Percentiles rank a stretch among this genome's conserved stretches.
phyloP scores from a whole-genome alignment of 2,888 invertebrate genomes.

The Eugnorisma glareosa region DNA sequence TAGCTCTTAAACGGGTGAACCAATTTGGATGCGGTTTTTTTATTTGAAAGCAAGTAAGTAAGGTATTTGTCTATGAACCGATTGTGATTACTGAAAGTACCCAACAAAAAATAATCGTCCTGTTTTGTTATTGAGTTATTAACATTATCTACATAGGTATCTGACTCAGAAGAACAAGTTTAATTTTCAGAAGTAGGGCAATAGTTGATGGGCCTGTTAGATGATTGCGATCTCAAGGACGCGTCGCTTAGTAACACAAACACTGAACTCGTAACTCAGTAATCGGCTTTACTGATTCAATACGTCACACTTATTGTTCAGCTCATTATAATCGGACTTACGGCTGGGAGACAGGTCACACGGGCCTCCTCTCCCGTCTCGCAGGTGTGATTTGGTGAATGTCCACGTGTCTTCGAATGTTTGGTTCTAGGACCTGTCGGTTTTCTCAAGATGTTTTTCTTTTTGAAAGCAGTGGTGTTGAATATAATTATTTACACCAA shows the following conservation, averaged over 20 bases:
- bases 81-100: not conserved
- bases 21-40: too few species aligned
- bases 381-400: not conserved
- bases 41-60: too few species aligned
- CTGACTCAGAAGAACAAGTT: not conserved
- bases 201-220: not conserved
- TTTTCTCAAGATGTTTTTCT: not conserved
- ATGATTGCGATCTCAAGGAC: not conserved
- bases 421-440: not conserved
- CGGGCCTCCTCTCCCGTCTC: not conserved
- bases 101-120: not conserved
- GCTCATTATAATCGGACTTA: not conserved
- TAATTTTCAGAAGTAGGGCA: not conserved
- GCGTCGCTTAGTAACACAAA: not conserved
- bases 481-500: not conserved
- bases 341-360: not conserved
- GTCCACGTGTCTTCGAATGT: not conserved
- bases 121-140: not conserved
- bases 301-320: slow-evolving; percentile 2
- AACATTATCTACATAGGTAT: not conserved
- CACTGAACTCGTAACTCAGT: slow-evolving; percentile 8
- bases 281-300: slow-evolving; percentile 11
- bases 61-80: not conserved
- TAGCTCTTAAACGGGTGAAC: too few species aligned
- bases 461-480: not conserved